Evolutionary conservation across 2,113 vertebrate species (phyloP).

Genomic region (Microcebus jonahi): DNA sequence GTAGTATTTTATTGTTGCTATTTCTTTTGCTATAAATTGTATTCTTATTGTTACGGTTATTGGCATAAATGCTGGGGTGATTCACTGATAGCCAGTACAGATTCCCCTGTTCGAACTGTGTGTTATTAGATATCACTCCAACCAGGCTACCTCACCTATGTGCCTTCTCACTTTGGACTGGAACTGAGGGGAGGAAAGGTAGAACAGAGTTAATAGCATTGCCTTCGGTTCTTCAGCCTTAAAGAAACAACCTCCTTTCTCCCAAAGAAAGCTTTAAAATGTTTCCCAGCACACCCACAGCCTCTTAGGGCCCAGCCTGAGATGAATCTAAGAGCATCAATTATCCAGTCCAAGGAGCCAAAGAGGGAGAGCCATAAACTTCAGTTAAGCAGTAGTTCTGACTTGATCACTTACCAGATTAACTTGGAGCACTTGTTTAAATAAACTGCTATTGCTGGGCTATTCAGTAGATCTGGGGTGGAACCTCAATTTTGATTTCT

Average conservation of each 20-base stretch:
- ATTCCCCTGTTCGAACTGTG: not conserved
- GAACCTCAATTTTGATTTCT: slow-evolving; percentile 6
- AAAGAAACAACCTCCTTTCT: not conserved
- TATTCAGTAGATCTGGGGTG: not conserved
- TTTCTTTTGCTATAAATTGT: slow-evolving; percentile 32
- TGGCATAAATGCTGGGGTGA: not conserved
- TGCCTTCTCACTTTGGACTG: not conserved
- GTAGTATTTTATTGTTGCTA: not conserved
- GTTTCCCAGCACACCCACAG: not conserved
- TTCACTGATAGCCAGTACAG: not conserved
- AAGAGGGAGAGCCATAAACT: not conserved
- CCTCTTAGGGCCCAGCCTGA: not conserved
- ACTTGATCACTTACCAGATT: not conserved
- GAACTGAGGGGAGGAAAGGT: not conserved
- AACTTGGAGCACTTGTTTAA: not conserved
- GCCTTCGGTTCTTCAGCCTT: not conserved
- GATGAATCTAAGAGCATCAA: not conserved
- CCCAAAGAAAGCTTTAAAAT: not conserved
- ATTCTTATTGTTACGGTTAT: not conserved
- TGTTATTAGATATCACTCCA: not conserved
- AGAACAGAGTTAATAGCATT: not conserved
- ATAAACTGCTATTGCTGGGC: not conserved
- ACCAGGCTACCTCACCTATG: not conserved
- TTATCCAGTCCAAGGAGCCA: not conserved
- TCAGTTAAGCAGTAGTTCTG: not conserved